Evolutionary conservation across 2,888 invertebrate species (phyloP), one percentile per base, ranked within the genome.

Genomic region (Plebejus anna): DNA sequence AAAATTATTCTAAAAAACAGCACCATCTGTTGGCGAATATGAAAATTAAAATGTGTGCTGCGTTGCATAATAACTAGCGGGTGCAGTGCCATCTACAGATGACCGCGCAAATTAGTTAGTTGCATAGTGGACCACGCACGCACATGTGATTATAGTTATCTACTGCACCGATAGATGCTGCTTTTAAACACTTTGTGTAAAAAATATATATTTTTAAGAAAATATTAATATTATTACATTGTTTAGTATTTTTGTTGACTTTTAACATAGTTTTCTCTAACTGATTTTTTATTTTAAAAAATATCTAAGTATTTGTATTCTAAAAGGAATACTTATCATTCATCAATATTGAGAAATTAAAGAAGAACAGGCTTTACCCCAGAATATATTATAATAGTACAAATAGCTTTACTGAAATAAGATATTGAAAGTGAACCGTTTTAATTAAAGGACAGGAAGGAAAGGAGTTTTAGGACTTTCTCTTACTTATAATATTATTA

Each of bases 11-110:
- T 36, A 36, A 13, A 32, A 66, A 28, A 28, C 28, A 89, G 82
- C 89, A 82, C 91, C 92, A 91, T 91, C 92, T 93, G 82, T 88
- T 84, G 86, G 81, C 16, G 28, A 38, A 11, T 59, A 70, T 76
- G 75, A 79, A 84, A 88, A 83, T 87, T 85, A 89, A 76, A 77
- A 83, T 81, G 80, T 77, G 80, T 78, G 16, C 55, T 55, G 55
- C 55, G 55, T 55, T 55, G 77, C 76, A 78, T 66, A 77, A 78
- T 75, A 78, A 81, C 77, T 76, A 78, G 78, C 71, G 78, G 66
- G 80, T 83, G 83, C 84, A 86, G 84, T 85, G 90, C 92, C 93
- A 92, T 92, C 93, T 94, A 83, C 90, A 36, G 76, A 71, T 38
- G 38, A 22, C 9, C 4, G 55, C 42, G 76, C 71, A 76, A 76